Evolutionary conservation across 1,140 invertebrate genomes (phyloP).

Genomic region (Drosophila rhopaloa): DNA sequence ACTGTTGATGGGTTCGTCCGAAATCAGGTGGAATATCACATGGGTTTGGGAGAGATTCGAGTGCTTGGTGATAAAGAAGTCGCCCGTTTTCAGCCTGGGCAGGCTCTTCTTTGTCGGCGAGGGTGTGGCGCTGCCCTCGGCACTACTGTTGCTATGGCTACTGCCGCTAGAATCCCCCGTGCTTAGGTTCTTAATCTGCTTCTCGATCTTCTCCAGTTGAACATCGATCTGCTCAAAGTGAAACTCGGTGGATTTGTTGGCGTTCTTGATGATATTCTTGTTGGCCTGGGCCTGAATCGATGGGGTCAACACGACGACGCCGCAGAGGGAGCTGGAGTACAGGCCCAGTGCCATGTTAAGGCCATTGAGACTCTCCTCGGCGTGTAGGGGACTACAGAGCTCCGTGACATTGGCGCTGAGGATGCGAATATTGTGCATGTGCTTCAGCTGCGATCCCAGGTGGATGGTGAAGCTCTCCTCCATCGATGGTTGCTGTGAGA

Average conservation of each 20-base stretch:
- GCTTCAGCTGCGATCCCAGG: constrained; percentile 98
- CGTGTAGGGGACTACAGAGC: constrained; percentile 89
- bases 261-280: constrained; percentile 80
- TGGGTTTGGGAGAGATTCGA: constrained; percentile 98
- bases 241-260: constrained; percentile 83
- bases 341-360: constrained; percentile 96
- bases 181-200: constrained; percentile 85
- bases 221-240: constrained; percentile 87
- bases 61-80: constrained; percentile 97
- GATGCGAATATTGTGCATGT: constrained; percentile 98
- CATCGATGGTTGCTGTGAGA: constrained; percentile 85
- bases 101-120: constrained; percentile 66
- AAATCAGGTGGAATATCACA: constrained; percentile 97
- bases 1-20: constrained; percentile 89
- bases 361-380: constrained; percentile 85
- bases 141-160: constrained; percentile 48
- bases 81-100: constrained; percentile 91
- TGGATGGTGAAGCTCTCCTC: constrained; percentile 99
- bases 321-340: constrained; percentile 96
- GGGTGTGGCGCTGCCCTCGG: constrained; percentile 50
- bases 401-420: constrained; percentile 94
- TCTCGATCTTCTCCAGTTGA: constrained; percentile 92
- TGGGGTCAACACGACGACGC: constrained; percentile 94
- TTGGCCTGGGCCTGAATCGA: constrained; percentile 85
- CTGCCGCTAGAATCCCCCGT: constrained; percentile 58